These are phyloP conservation scores for Bactericera cockerelli DNA, from an alignment of 1,140 invertebrate genomes.

Conservation along the genomic window DNA sequence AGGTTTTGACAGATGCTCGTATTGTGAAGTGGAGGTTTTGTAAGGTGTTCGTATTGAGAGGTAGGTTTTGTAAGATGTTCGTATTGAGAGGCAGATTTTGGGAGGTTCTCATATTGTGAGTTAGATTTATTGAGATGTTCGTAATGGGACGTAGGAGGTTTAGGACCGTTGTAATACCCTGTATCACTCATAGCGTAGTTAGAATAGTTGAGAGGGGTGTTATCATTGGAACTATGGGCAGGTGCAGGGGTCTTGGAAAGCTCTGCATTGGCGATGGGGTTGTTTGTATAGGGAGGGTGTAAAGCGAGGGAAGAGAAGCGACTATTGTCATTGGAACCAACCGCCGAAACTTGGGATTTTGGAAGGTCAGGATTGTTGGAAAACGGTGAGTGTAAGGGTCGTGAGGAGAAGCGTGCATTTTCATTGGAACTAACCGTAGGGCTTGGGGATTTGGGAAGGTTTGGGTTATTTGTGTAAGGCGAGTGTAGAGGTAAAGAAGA, in stretches of 20 bases:
- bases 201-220: not conserved
- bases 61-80: too few relatives aligned
- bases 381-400: not conserved
- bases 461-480: not conserved
- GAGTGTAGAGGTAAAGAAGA: not conserved
- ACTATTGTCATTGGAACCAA: too few relatives aligned
- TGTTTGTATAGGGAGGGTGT: not conserved
- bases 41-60: too few relatives aligned
- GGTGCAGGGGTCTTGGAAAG: not conserved
- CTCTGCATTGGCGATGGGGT: not conserved
- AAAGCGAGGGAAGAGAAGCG: not conserved
- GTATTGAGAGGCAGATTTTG: too few relatives aligned
- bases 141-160: too few relatives aligned
- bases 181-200: not conserved
- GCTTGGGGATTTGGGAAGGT: not conserved
- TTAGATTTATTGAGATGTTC: too few relatives aligned
- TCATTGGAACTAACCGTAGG: not conserved
- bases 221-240: not conserved
- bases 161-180: too few relatives aligned
- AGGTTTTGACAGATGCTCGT: too few relatives aligned
- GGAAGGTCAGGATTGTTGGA: slow-evolving; percentile 6
- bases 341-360: too few relatives aligned
- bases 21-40: too few relatives aligned
- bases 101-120: too few relatives aligned
- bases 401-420: not conserved